These are phyloP conservation scores for Brachypterus glaber DNA, from an alignment of 2,888 invertebrate genomes.

Conservation along the genomic window DNA sequence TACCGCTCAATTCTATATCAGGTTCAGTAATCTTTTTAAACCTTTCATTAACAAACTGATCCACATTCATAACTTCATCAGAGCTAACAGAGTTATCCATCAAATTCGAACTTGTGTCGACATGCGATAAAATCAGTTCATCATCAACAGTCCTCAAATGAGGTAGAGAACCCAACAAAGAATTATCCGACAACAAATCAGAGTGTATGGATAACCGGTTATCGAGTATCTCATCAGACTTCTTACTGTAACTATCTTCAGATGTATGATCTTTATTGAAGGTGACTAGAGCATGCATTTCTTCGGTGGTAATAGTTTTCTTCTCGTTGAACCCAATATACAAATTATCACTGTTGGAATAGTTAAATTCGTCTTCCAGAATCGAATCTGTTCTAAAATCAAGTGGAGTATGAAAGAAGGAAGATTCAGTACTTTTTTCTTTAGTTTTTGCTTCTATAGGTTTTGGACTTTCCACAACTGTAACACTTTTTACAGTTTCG, in stretches of 20 bases:
- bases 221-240: constrained; percentile 11
- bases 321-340: background rate
- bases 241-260: constrained; percentile 1
- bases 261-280: no score
- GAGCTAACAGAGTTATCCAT: constrained; percentile 37
- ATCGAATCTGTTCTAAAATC: background rate
- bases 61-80: constrained; percentile 40
- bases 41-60: constrained; percentile 40
- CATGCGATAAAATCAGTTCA: constrained; percentile 33
- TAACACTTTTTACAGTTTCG: background rate
- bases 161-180: constrained; percentile 25
- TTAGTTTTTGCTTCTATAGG: background rate
- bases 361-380: background rate
- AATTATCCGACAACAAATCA: constrained; percentile 30
- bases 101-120: constrained; percentile 30
- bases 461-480: background rate
- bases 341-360: background rate
- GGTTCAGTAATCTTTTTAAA: constrained; percentile 38
- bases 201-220: constrained; percentile 17
- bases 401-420: background rate
- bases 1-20: constrained; percentile 29
- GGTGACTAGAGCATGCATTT: no score
- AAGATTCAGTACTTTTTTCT: background rate
- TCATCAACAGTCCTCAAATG: constrained; percentile 29
- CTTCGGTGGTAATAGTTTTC: background rate